Evolutionary conservation across 2,113 vertebrate species (phyloP), one percentile per base, ranked within the genome.

Genomic region (Triplophysa dalaica): DNA sequence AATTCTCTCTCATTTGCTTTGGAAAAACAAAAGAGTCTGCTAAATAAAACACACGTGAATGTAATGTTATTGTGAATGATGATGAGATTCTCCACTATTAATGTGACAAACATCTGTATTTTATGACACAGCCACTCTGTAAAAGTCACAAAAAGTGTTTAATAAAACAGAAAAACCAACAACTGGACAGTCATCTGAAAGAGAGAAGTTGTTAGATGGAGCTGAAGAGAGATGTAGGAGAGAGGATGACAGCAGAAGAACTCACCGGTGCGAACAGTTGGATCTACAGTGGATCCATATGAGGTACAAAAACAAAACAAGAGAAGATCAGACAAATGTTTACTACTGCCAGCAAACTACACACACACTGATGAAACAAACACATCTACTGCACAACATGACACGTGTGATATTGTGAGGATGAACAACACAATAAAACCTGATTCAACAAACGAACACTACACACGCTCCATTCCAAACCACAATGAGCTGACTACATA

Each of bases 251-350:
- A 86, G 41, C 62, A 76, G 79, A 80, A 75, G 91, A 94, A 99
- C 97, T 99, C 96, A 99, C 98, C 98, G 97, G 97, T 91, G 98
- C 96, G 98, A 99, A 99, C 91, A 99, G 98, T 94, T 99, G 98
- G 95, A 99, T 98, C 98, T 99, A 98, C 94, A 96, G 95, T 90
- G 94, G 94, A 94, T 96, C 96, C 96, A 94, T 95, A 72, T 93
- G 94, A 96, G 62, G 48, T 58, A 62, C 63, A 81, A 90, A 93
- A 95, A 95, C 80, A 94, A 93, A 95, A 95, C 90, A 93, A 98
- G 94, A 98, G 92, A 92, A 96, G 92, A 95, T 93, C 92, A 93
- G 91, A 90, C 75, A 86, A 82, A 80, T 61, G 86, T 93, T 93
- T 92, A 90, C 81, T 61, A 11, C 22, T 77, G 68, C 79, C 80